These are phyloP conservation scores for Hippasteria phrygiana DNA, from an alignment of 53 echinoderm and acorn worm genomes.

Conservation along the genomic window DNA sequence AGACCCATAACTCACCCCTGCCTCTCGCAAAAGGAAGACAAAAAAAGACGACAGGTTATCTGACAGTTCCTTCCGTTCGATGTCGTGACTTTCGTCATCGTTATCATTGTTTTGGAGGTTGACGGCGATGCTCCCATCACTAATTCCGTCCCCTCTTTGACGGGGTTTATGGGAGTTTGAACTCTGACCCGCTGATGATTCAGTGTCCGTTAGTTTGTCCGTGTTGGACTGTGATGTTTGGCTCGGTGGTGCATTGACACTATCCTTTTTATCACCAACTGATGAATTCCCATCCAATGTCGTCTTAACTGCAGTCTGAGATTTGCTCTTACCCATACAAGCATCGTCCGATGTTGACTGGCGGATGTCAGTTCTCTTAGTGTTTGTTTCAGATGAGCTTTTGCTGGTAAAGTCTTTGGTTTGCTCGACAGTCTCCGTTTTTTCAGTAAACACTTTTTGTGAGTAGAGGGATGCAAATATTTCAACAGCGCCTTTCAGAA, in stretches of 20 bases:
- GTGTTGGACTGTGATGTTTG: background rate
- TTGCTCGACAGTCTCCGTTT: background rate
- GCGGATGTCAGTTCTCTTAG: background rate
- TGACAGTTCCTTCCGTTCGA: constrained; percentile 49
- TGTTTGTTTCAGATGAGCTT: background rate
- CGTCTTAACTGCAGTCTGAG: background rate
- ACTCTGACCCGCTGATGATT: background rate
- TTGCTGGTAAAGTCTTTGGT: background rate
- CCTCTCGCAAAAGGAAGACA: constrained; percentile 42
- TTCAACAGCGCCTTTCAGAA: constrained; percentile 48
- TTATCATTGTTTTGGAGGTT: background rate
- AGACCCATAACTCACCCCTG: constrained; percentile 45
- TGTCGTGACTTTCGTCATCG: constrained; percentile 48
- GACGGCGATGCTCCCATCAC: background rate
- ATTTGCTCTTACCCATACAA: background rate
- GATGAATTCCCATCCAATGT: background rate
- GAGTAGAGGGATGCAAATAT: constrained; percentile 48
- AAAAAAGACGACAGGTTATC: constrained; percentile 58
- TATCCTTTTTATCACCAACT: background rate
- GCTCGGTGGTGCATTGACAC: background rate
- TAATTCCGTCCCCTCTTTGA: background rate
- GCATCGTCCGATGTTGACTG: background rate
- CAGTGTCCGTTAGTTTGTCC: background rate
- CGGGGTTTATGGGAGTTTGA: background rate
- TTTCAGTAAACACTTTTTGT: background rate